Evolutionary conservation across 2,888 invertebrate genomes (phyloP).

Genomic region (Artemia sp.): DNA sequence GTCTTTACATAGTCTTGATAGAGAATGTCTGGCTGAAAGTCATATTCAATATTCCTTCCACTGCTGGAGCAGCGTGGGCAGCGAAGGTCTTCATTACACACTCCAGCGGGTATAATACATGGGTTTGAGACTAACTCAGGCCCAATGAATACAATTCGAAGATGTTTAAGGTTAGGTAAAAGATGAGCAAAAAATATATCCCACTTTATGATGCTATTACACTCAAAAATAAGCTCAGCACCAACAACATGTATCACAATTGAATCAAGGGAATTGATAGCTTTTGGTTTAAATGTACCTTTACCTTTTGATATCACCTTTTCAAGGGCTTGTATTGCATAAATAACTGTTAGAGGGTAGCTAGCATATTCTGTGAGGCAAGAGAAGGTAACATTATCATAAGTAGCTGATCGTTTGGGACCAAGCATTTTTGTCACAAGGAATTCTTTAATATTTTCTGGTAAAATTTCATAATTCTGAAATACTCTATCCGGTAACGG

Average conservation of each 20-base stretch:
- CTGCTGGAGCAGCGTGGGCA: slow-evolving; percentile 23
- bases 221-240: slow-evolving; percentile 50
- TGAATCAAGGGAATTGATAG: slow-evolving; percentile 11
- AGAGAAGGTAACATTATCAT: slow-evolving; percentile 18
- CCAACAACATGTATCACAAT: slow-evolving; percentile 41
- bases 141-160: slow-evolving; percentile 46
- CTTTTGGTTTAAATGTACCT: background rate
- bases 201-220: slow-evolving; percentile 35
- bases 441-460: slow-evolving; percentile 23
- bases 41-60: slow-evolving; percentile 24
- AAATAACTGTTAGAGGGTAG: slow-evolving; percentile 45
- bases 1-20: slow-evolving; percentile 40
- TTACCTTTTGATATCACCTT: slow-evolving; percentile 15
- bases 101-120: slow-evolving; percentile 17
- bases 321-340: slow-evolving; percentile 28
- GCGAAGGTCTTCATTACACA: slow-evolving; percentile 21
- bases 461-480: slow-evolving; percentile 23
- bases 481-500: slow-evolving; percentile 39
- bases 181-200: slow-evolving; percentile 47
- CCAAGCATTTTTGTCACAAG: slow-evolving; percentile 21
- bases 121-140: slow-evolving; percentile 37
- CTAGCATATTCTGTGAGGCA: slow-evolving; percentile 46
- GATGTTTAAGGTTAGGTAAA: slow-evolving; percentile 38
- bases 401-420: background rate
- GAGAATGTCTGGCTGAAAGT: slow-evolving; percentile 28